Evolutionary conservation across 2,888 invertebrate species (phyloP).

Genomic region (Sipunculus nudus): DNA sequence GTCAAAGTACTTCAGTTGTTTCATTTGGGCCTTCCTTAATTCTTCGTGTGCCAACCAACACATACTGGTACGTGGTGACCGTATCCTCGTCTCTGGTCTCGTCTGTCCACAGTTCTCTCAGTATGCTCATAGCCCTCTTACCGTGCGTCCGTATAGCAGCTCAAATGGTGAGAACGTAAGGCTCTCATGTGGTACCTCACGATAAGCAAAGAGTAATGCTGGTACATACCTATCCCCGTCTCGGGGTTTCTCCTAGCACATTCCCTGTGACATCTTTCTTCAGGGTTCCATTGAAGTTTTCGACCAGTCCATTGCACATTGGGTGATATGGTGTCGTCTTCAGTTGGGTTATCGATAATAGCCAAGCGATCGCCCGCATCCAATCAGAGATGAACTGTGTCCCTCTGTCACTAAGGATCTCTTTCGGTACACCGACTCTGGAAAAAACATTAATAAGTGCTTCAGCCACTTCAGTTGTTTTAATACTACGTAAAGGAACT

Average conservation of each 20-base stretch:
- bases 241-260: neutral
- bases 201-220: slow-evolving; percentile 1
- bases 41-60: slow-evolving; percentile 6
- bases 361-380: neutral
- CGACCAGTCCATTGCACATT: neutral
- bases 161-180: neutral
- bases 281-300: neutral
- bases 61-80: slow-evolving; percentile 6
- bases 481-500: neutral
- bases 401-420: neutral
- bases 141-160: too few relatives aligned
- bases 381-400: neutral
- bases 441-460: neutral
- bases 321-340: neutral
- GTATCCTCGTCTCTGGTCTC: slow-evolving; percentile 7
- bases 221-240: slow-evolving; percentile 1
- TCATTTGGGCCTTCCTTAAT: neutral
- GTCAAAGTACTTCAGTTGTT: slow-evolving; percentile 14
- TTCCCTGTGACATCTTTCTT: neutral
- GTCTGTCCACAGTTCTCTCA: too few relatives aligned
- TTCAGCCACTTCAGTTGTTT: neutral
- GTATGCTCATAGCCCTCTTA: too few relatives aligned
- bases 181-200: neutral
- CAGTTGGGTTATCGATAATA: neutral
- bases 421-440: neutral